phyloP scores from a whole-genome alignment of 2,888 invertebrate genomes.

The Tuta absoluta region DNA sequence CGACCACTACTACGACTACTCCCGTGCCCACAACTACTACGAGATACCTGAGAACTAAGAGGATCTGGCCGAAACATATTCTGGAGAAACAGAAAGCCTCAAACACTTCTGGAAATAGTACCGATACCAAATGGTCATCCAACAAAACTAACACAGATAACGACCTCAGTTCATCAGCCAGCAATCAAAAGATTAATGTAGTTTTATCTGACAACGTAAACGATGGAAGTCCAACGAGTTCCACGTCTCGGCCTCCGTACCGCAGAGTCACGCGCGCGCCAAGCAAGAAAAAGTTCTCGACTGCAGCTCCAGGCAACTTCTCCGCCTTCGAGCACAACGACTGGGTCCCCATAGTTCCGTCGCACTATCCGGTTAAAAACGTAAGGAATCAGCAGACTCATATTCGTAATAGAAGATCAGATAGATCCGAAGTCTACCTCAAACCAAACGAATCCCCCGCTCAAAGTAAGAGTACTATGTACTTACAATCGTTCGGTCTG shows the following conservation, averaged over 20 bases:
- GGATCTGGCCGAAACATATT: slow-evolving; percentile 73
- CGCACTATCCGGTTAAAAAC: slow-evolving; percentile 54
- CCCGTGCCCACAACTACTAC: slow-evolving; percentile 63
- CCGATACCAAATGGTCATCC: slow-evolving; percentile 46
- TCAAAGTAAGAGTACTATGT: slow-evolving; percentile 54
- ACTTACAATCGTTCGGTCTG: slow-evolving; percentile 65
- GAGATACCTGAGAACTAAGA: slow-evolving; percentile 65
- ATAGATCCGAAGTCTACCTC: slow-evolving; percentile 43
- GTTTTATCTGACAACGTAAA: slow-evolving; percentile 43
- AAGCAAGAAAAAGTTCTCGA: slow-evolving; percentile 59
- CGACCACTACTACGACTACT: slow-evolving; percentile 58
- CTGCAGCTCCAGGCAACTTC: slow-evolving; percentile 49
- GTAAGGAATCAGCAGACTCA: slow-evolving; percentile 45
- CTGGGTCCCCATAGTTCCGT: slow-evolving; percentile 74
- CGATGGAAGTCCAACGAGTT: slow-evolving; percentile 44
- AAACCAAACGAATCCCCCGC: slow-evolving; percentile 36
- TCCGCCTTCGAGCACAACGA: slow-evolving; percentile 60
- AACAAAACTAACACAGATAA: slow-evolving; percentile 49
- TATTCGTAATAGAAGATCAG: slow-evolving; percentile 51
- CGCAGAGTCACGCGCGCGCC: slow-evolving; percentile 65
- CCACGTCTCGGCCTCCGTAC: slow-evolving; percentile 52
- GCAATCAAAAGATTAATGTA: slow-evolving; percentile 47
- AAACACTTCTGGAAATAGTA: slow-evolving; percentile 46
- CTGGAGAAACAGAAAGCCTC: slow-evolving; percentile 50
- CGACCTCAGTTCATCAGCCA: slow-evolving; percentile 54